Base-by-base conservation (phyloP, 1,140 invertebrate species). In the Agrilus planipennis region DNA sequence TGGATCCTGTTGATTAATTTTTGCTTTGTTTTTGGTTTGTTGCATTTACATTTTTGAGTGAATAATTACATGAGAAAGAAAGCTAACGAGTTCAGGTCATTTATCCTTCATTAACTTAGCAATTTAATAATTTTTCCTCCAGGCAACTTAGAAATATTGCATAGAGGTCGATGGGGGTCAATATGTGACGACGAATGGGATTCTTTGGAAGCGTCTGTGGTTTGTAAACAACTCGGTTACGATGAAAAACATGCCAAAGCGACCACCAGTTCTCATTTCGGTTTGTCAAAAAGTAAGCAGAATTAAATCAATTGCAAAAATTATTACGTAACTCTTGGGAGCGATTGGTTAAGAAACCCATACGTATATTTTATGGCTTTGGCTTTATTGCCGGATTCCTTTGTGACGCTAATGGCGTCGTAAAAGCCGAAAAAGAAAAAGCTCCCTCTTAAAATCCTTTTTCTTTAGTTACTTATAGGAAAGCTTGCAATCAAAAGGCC, bases 181-280 rank as follows among this genome's bases (percentile, higher is more conserved):
- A 69, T 95, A 6, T 94, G 91, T 57, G 90, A 93, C 57, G 89
- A 94, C 57, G 89, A 91, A 57, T 93, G 87, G 84, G 89, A 90
- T 55, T 58, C 75, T 14, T 59, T 71, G 3, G 89, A 93, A 45
- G 89, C 84, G 1, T 64, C 67, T 18, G 82, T 95, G 3, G 79
- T 89, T 7, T 96, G 92, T 63, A 70, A 72, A 34, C 75, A 81
- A 55, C 62, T 92, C 28, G 85, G 85, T 4, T 87, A 77, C 49
- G 62, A 61, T 20, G 66, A 71, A 43, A 69, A 69, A 21, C 35
- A 42, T 29, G 47, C 39, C n/a, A 43, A 49, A 38, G 48, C 59
- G 1, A 90, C 88, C 0, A 73, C 73, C 43, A 84, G 77, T 48
- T 76, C 76, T 2, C 70, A 75, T 51, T 92, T 83, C 58, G 88